Evolutionary conservation across 2,888 invertebrate genomes (phyloP).

Genomic region (Cheilosia vulpina): DNA sequence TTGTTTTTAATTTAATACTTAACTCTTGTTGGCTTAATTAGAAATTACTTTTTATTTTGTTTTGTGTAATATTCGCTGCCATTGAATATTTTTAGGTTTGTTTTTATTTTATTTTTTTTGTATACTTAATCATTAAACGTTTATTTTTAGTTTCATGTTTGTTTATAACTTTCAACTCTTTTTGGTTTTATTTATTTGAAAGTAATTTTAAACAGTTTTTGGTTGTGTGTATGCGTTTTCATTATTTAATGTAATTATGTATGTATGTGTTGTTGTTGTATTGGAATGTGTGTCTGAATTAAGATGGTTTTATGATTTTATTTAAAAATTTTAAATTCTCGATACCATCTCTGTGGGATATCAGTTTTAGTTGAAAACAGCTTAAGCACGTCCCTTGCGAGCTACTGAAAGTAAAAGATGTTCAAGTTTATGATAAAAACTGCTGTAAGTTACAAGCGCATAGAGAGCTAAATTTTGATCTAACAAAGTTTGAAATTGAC

Average conservation of each 20-base stretch:
- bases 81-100: slow-evolving; percentile 66
- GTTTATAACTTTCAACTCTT: slow-evolving; percentile 46
- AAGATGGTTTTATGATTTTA: slow-evolving; percentile 26
- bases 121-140: slow-evolving; percentile 68
- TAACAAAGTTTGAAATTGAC: too few species aligned
- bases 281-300: slow-evolving; percentile 60
- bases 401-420: slow-evolving; percentile 78
- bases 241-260: slow-evolving; percentile 73
- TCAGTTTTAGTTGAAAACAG: slow-evolving; percentile 75
- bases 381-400: slow-evolving; percentile 83
- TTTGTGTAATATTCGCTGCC: slow-evolving; percentile 65
- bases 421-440: too few species aligned
- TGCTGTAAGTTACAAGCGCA: too few species aligned
- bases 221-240: slow-evolving; percentile 57
- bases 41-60: slow-evolving; percentile 30
- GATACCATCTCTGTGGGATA: slow-evolving; percentile 49
- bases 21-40: slow-evolving; percentile 34
- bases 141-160: slow-evolving; percentile 76
- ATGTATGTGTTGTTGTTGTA: slow-evolving; percentile 75
- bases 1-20: slow-evolving; percentile 60
- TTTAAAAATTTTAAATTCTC: slow-evolving; percentile 34
- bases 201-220: slow-evolving; percentile 43
- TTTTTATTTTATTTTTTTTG: slow-evolving; percentile 32
- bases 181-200: slow-evolving; percentile 38
- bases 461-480: too few species aligned